phyloP scores from a whole-genome alignment of 2,797 vertebrate species.

The Moxostoma hubbsi region DNA sequence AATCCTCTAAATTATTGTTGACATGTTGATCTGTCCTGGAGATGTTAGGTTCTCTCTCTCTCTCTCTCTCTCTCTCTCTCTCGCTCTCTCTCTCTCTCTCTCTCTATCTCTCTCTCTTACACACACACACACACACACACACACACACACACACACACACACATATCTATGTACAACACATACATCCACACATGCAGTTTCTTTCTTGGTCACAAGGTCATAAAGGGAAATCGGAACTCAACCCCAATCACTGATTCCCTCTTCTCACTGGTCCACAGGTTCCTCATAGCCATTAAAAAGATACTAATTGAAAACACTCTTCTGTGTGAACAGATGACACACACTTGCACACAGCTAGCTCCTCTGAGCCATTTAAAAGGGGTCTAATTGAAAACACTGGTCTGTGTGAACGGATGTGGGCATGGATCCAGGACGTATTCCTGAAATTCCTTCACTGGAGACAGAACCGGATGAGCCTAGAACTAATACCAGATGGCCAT shows the following conservation, averaged over 20 bases:
- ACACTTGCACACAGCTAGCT: slow-evolving; percentile 51
- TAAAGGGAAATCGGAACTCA: background rate
- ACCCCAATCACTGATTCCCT: slow-evolving; percentile 7
- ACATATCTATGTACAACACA: too few species aligned
- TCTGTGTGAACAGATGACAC: slow-evolving; percentile 53
- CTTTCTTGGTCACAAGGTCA: background rate
- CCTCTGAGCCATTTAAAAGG: slow-evolving; percentile 79
- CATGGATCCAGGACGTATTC: slow-evolving; percentile 83
- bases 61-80: too few species aligned
- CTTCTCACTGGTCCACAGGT: slow-evolving; percentile 28
- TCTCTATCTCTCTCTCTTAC: too few species aligned
- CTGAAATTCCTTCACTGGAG: slow-evolving; percentile 82
- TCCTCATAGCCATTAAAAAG: slow-evolving; percentile 55
- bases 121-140: too few species aligned
- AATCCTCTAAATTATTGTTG: too few species aligned
- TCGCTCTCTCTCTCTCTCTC: too few species aligned
- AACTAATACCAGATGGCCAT: slow-evolving; percentile 84
- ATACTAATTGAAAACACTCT: slow-evolving; percentile 52
- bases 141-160: too few species aligned
- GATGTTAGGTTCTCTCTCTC: too few species aligned
- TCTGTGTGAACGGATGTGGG: slow-evolving; percentile 85
- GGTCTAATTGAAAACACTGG: slow-evolving; percentile 84
- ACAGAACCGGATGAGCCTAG: slow-evolving; percentile 83
- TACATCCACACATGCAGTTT: background rate
- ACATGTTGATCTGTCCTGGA: too few species aligned